Conservation (phyloP, 2,797 vertebrate species). For the Hephaestus fuliginosus region DNA sequence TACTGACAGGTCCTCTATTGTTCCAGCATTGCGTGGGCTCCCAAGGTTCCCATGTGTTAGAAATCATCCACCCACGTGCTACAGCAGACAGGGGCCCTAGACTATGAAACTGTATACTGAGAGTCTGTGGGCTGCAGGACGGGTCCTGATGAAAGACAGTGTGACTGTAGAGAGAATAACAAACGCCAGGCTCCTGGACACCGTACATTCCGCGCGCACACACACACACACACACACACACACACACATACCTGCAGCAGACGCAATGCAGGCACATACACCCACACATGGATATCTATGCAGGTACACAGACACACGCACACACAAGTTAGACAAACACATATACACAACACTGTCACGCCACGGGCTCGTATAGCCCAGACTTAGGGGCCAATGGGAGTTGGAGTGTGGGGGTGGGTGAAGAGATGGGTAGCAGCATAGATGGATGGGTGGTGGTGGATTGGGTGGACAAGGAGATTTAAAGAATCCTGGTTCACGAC, state of each 20-base stretch:
- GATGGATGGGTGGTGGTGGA: conserved; percentile 61
- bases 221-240: conserved; percentile 14
- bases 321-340: conserved; percentile 44
- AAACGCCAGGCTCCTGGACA: conserved; percentile 82
- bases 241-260: conserved; percentile 51
- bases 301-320: conserved; percentile 36
- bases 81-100: conserved; percentile 81
- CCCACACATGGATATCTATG: conserved; percentile 18
- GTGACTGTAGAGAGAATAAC: conserved; percentile 83
- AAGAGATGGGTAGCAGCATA: conserved; percentile 59
- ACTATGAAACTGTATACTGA: conserved; percentile 84
- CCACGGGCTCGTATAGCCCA: conserved; percentile 63
- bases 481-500: conserved; percentile 46
- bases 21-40: conserved; percentile 84
- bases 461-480: conserved; percentile 64
- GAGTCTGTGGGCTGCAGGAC: conserved; percentile 84
- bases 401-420: conserved; percentile 70
- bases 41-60: conserved; percentile 89
- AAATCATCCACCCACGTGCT: conserved; percentile 91
- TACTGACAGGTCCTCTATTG: conserved; percentile 88
- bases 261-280: conserved; percentile 43
- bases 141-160: conserved; percentile 89
- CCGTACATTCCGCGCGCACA: conserved; percentile 42
- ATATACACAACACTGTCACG: conserved; percentile 71
- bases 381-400: conserved; percentile 70